Evolutionary conservation across 1,140 invertebrate genomes (phyloP), one percentile per base, ranked within the genome.

Genomic region (Cecropterus lyciades): DNA sequence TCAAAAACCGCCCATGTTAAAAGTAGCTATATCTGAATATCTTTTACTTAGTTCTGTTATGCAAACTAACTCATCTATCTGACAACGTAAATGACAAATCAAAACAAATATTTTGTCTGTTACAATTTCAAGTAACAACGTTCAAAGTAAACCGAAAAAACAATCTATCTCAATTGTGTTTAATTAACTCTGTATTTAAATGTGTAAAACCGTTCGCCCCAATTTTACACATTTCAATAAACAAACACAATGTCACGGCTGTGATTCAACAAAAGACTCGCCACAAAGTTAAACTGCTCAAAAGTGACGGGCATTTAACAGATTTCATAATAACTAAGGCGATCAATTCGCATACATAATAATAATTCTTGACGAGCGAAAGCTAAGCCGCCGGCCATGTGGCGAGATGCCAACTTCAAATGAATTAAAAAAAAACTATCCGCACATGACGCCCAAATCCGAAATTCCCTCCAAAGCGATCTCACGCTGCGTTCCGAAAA

Each of bases 381-480:
- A 75, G 72, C 68, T 67, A 65, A 67, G 64, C 71, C 70, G 79
- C 71, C 75, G 75, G 69, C 74, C 81, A 84, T 86, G 82, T 80
- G 82, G 71, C 69, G 69, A 64, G 48, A 56, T 76, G 70, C 70
- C 69, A 75, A 77, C 74, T 78, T 81, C 70, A 70, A 73, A 74
- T 73, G 68, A 80, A 81, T 59, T 55, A 49, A 73, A 79, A 77
- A 85, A 82, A 87, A 79, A 77, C 67, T 75, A 78, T 79, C 78
- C 72, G 82, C 85, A 86, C 84, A 88, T 88, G 85, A 88, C 84
- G 82, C 80, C 79, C 75, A 85, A 89, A 87, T 85, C 77, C 79
- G 55, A 86, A 82, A 85, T 82, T 84, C 81, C 83, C 80, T 87
- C 83, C 79, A 78, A 86, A 81, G 69, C 79, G 85, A 82, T 86